phyloP scores from a whole-genome alignment of 2,888 invertebrate genomes.

The Lasioglossum pauxillum region DNA sequence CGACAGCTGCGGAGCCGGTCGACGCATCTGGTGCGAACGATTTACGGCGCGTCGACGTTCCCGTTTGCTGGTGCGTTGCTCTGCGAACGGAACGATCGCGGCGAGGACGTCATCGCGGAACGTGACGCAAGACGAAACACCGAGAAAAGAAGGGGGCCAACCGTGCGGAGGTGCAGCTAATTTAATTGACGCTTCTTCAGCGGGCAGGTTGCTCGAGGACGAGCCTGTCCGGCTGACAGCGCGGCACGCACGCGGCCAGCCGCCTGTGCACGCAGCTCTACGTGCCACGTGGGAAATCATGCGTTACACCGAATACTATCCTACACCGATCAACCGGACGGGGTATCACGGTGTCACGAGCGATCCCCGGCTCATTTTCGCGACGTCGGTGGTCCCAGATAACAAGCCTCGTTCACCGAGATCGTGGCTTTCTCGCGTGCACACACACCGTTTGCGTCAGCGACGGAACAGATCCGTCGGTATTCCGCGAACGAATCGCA shows the following conservation, averaged over 20 bases:
- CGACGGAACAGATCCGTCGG: constrained; percentile 32
- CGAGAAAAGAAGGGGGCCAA: neutral
- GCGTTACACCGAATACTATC: constrained; percentile 58
- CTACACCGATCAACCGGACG: constrained; percentile 22
- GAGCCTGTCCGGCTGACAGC: constrained; percentile 2
- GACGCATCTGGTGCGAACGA: constrained; percentile 55
- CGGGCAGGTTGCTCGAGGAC: constrained; percentile 11
- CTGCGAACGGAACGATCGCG: constrained; percentile 32
- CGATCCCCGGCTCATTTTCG: constrained; percentile 33
- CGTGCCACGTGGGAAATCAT: constrained; percentile 71
- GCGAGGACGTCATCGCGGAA: neutral
- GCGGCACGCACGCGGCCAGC: constrained; percentile 24
- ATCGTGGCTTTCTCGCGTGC: constrained; percentile 43
- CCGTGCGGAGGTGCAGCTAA: constrained; percentile 12
- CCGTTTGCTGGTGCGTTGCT: constrained; percentile 17
- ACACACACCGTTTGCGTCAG: constrained; percentile 61
- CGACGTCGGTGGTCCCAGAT: constrained; percentile 45
- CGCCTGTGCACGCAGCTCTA: constrained; percentile 11
- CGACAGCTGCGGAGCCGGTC: constrained; percentile 54
- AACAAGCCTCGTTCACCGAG: constrained; percentile 15
- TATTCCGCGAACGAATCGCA: constrained; percentile 14
- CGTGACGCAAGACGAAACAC: neutral
- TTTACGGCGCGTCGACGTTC: constrained; percentile 49
- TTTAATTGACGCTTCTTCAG: constrained; percentile 24
- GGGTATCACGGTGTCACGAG: neutral